Evolutionary conservation across 2,888 invertebrate genomes (phyloP).

Genomic region (Dryobota labecula): DNA sequence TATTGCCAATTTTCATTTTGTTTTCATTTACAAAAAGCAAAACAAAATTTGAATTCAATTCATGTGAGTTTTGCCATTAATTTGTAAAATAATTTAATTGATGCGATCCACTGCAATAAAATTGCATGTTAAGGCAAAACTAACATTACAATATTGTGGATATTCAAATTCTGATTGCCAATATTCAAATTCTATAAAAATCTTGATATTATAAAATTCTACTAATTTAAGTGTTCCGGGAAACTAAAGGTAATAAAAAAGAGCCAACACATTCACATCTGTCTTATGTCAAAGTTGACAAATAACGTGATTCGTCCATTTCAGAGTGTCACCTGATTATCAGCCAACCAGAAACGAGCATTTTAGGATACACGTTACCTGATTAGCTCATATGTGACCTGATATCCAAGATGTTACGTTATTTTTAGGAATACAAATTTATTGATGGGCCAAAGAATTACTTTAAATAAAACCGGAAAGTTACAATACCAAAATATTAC

Average conservation of each 20-base stretch:
- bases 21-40: constrained; percentile 7
- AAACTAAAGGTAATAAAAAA: constrained; percentile 45
- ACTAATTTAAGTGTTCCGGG: constrained; percentile 41
- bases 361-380: constrained; percentile 39
- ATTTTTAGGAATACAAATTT: constrained; percentile 57
- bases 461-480: neutral
- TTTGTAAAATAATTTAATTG: neutral
- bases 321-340: constrained; percentile 48
- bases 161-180: constrained; percentile 9
- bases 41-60: neutral
- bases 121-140: constrained; percentile 4
- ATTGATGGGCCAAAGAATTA: constrained; percentile 52
- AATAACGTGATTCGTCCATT: constrained; percentile 65
- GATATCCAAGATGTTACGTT: constrained; percentile 46
- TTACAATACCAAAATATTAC: no score
- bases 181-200: constrained; percentile 19
- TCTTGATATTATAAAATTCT: constrained; percentile 15
- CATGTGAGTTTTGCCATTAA: constrained; percentile 10
- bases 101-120: neutral
- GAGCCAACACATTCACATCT: constrained; percentile 62
- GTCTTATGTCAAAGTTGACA: constrained; percentile 64
- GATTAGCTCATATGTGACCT: constrained; percentile 54
- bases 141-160: neutral
- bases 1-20: constrained; percentile 42
- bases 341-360: constrained; percentile 63